phyloP scores from a whole-genome alignment of 1,140 invertebrate genomes.

The Limonius californicus region DNA sequence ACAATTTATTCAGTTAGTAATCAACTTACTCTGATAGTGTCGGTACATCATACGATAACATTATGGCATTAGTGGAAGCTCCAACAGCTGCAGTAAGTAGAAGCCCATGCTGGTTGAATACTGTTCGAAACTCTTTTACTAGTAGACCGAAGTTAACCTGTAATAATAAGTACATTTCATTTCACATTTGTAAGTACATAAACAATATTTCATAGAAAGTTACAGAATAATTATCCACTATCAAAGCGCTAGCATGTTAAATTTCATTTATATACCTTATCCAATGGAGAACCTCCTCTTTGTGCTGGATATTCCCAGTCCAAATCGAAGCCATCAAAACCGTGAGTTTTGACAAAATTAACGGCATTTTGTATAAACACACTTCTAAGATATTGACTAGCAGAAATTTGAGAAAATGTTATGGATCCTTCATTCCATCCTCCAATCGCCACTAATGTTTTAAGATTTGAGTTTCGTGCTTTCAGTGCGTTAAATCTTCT shows the following conservation, averaged over 20 bases:
- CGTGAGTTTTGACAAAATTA: constrained; percentile 57
- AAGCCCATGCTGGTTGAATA: constrained; percentile 52
- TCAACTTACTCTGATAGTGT: constrained; percentile 42
- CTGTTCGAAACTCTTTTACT: constrained; percentile 53
- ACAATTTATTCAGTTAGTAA: constrained; percentile 17
- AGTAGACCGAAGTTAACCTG: constrained; percentile 47
- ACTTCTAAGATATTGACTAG: constrained; percentile 46
- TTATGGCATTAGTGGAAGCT: constrained; percentile 51
- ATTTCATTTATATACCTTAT: constrained; percentile 41
- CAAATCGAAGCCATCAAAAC: constrained; percentile 76
- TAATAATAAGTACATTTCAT: too few species aligned
- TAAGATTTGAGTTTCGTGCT: constrained; percentile 59
- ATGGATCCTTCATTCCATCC: constrained; percentile 73
- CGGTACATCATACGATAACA: constrained; percentile 58
- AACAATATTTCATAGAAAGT: not conserved
- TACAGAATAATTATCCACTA: not conserved
- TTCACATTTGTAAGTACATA: not conserved
- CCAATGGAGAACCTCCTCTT: constrained; percentile 55
- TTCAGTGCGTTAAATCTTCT: constrained; percentile 58
- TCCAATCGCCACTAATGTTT: constrained; percentile 68
- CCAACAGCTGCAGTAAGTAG: constrained; percentile 53
- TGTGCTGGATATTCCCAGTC: constrained; percentile 79
- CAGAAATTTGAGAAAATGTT: constrained; percentile 57
- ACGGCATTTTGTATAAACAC: constrained; percentile 60
- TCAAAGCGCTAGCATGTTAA: not conserved